Percentiles rank a stretch among this genome's conserved stretches.
Evolutionary conservation across 1,140 invertebrate genomes (phyloP).

Genomic region (Drosophila mojavensis): DNA sequence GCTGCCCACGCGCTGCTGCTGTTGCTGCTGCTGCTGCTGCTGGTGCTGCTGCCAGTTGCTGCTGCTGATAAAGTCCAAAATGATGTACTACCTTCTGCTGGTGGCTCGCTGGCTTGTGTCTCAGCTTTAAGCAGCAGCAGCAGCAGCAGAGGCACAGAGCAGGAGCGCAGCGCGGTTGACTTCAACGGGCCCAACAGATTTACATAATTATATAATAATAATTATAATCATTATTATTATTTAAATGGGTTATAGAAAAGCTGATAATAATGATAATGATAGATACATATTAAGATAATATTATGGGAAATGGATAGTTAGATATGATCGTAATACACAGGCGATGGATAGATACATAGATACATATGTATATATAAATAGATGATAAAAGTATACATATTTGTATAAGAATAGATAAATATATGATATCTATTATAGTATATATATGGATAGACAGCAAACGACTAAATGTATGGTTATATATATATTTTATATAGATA

Average conservation of each 20-base stretch:
- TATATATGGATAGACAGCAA: too few relatives aligned
- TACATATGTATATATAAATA: too few relatives aligned
- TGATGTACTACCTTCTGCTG: slow-evolving; percentile 76
- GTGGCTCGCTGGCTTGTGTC: slow-evolving; percentile 50
- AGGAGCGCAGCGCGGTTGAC: slow-evolving; percentile 39
- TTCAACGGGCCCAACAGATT: not conserved
- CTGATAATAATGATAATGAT: too few relatives aligned
- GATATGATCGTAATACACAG: too few relatives aligned
- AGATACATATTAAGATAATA: too few relatives aligned
- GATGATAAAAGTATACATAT: not conserved
- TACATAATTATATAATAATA: not conserved
- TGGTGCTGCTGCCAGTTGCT: slow-evolving; percentile 48
- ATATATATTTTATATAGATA: too few relatives aligned
- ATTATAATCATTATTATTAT: not conserved
- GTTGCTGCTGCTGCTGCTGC: slow-evolving; percentile 42
- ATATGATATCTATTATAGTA: not conserved
- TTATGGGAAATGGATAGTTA: too few relatives aligned
- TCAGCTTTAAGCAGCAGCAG: slow-evolving; percentile 26
- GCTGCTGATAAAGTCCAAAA: slow-evolving; percentile 80
- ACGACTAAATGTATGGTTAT: too few relatives aligned
- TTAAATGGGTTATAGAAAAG: too few relatives aligned
- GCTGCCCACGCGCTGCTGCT: slow-evolving; percentile 68
- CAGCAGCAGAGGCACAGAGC: not conserved
- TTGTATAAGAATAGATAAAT: not conserved
- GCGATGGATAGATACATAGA: too few relatives aligned